phyloP scores from a whole-genome alignment of 2,113 vertebrate genomes.

The Tichodroma muraria region DNA sequence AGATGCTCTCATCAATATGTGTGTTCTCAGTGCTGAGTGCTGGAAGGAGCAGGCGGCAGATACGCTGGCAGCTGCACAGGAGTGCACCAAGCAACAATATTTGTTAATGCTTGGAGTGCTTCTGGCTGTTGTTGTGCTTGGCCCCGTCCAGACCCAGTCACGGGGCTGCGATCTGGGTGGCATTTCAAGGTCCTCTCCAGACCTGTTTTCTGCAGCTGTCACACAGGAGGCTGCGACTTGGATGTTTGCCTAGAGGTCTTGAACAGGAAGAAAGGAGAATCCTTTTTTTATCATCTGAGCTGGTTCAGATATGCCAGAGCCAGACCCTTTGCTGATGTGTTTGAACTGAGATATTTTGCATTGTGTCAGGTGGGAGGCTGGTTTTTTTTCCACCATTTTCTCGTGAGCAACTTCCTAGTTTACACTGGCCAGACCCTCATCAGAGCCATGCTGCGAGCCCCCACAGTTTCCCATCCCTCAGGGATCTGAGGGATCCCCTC shows the following conservation, averaged over 20 bases:
- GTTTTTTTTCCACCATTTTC: neutral
- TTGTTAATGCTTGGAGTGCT: constrained; percentile 29
- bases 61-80: neutral
- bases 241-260: neutral
- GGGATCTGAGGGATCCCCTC: no score
- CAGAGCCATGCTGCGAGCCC: neutral
- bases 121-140: constrained; percentile 5
- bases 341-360: neutral
- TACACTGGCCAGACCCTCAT: neutral
- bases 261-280: neutral
- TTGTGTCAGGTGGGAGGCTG: neutral
- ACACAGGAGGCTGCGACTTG: neutral
- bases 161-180: neutral
- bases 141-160: neutral
- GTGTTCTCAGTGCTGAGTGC: neutral
- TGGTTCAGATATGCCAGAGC: neutral
- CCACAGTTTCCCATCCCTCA: neutral
- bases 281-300: neutral
- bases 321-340: neutral
- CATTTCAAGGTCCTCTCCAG: constrained; percentile 29
- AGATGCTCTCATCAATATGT: neutral
- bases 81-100: neutral
- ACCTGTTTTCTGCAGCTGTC: constrained; percentile 12
- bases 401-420: neutral
- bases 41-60: neutral